Evolutionary conservation across 1,140 invertebrate genomes (phyloP).

Genomic region (Scaptomyza pallida): DNA sequence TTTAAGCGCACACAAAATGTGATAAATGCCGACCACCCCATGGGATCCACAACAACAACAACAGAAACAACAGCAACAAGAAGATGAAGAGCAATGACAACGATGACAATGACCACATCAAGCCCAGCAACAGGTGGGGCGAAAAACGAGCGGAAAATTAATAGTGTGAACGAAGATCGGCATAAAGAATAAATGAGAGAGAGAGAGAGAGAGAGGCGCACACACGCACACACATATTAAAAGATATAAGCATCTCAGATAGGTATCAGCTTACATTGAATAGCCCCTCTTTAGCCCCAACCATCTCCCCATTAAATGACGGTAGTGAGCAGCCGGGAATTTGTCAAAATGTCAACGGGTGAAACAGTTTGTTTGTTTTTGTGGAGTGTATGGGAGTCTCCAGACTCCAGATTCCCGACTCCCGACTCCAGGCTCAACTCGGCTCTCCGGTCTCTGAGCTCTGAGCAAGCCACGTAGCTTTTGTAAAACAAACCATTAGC

Average conservation of each 20-base stretch:
- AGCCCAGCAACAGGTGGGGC: constrained; percentile 48
- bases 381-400: constrained; percentile 30
- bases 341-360: constrained; percentile 84
- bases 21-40: constrained; percentile 83
- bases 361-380: constrained; percentile 71
- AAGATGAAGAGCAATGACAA: constrained; percentile 4
- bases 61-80: constrained; percentile 11
- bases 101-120: constrained; percentile 16
- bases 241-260: constrained; percentile 64
- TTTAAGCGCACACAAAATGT: constrained; percentile 78
- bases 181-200: constrained; percentile 29
- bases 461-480: constrained; percentile 67
- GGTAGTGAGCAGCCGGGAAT: constrained; percentile 75
- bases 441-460: constrained; percentile 8
- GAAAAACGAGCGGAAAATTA: constrained; percentile 80
- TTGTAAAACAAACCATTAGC: constrained; percentile 84
- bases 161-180: constrained; percentile 75
- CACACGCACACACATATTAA: constrained; percentile 30
- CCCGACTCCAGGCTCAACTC: constrained; percentile 10
- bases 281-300: constrained; percentile 3
- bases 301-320: constrained; percentile 20
- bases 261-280: constrained; percentile 79
- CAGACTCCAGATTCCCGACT: constrained; percentile 7
- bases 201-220: constrained; percentile 10
- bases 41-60: constrained; percentile 43